phyloP scores from a whole-genome alignment of 1,140 invertebrate genomes.

The Panagrolaimus sp. region DNA sequence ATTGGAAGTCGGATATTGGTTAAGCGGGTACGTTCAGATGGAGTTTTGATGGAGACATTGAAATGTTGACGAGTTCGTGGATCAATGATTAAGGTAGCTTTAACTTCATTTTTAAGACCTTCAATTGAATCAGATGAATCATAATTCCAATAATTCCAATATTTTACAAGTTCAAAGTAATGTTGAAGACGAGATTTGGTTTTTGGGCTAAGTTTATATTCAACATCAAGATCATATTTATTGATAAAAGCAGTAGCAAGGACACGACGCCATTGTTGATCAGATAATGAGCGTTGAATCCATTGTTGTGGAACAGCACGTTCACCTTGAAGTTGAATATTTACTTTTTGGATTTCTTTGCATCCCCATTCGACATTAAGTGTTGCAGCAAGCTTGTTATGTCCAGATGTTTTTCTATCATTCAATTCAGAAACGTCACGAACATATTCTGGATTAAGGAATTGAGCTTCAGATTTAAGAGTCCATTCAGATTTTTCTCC shows the following conservation, averaged over 20 bases:
- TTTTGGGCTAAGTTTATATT: slow-evolving; percentile 7
- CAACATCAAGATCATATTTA: slow-evolving; percentile 27
- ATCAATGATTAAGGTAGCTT: slow-evolving; percentile 26
- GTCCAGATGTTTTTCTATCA: background rate
- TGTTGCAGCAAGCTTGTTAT: background rate
- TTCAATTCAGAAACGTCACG: slow-evolving; percentile 14
- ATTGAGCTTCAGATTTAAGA: slow-evolving; percentile 25
- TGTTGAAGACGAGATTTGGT: slow-evolving; percentile 12
- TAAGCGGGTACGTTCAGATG: slow-evolving; percentile 23
- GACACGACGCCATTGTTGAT: background rate
- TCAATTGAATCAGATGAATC: slow-evolving; percentile 16
- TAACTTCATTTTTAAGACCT: slow-evolving; percentile 13
- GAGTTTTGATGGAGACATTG: slow-evolving; percentile 27
- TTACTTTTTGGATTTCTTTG: background rate
- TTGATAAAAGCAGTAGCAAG: slow-evolving; percentile 31
- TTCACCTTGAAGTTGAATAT: slow-evolving; percentile 25
- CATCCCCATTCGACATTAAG: background rate
- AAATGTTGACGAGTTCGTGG: slow-evolving; percentile 26
- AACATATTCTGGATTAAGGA: slow-evolving; percentile 30
- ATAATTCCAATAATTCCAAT: slow-evolving; percentile 36
- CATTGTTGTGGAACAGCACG: background rate
- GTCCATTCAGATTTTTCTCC: slow-evolving; percentile 16
- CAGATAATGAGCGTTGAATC: background rate
- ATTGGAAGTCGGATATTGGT: slow-evolving; percentile 27
- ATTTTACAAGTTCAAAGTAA: slow-evolving; percentile 25